Evolutionary conservation across 2,888 invertebrate species (phyloP).

Genomic region (Zygothrica quintamaculata): DNA sequence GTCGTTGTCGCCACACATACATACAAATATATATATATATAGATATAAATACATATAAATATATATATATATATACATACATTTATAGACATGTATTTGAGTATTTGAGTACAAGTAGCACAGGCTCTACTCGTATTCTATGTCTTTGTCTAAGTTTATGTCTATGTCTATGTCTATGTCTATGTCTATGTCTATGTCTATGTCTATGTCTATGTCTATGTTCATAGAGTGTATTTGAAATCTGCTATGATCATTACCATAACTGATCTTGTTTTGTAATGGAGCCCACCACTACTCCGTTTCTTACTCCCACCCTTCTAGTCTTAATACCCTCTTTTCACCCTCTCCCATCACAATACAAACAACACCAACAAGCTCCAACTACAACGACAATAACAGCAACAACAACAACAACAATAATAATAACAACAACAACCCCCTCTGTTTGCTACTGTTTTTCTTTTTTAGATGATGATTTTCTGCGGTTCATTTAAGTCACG

Average conservation of each 20-base stretch:
- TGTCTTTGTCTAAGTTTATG: background rate
- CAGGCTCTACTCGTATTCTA: background rate
- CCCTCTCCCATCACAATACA: background rate
- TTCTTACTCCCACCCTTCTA: slow-evolving; percentile 37
- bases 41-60: slow-evolving; percentile 10
- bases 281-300: no score
- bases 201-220: slow-evolving; percentile 38
- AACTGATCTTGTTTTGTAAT: slow-evolving; percentile 76
- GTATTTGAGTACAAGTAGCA: slow-evolving; percentile 9
- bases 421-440: slow-evolving; percentile 18
- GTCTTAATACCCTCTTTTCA: slow-evolving; percentile 7
- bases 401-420: no score
- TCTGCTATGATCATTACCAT: slow-evolving; percentile 75
- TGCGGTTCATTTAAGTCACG: slow-evolving; percentile 81
- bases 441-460: slow-evolving; percentile 47
- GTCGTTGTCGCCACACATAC: slow-evolving; percentile 29
- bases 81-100: background rate
- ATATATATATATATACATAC: background rate
- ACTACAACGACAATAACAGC: no score
- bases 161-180: background rate
- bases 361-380: background rate
- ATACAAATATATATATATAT: slow-evolving; percentile 8
- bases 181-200: background rate
- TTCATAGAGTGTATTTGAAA: slow-evolving; percentile 54
- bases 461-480: slow-evolving; percentile 62